Evolutionary conservation across 2,888 invertebrate genomes (phyloP), one percentile per base, ranked within the genome.

Genomic region (Diarsia dahlii): DNA sequence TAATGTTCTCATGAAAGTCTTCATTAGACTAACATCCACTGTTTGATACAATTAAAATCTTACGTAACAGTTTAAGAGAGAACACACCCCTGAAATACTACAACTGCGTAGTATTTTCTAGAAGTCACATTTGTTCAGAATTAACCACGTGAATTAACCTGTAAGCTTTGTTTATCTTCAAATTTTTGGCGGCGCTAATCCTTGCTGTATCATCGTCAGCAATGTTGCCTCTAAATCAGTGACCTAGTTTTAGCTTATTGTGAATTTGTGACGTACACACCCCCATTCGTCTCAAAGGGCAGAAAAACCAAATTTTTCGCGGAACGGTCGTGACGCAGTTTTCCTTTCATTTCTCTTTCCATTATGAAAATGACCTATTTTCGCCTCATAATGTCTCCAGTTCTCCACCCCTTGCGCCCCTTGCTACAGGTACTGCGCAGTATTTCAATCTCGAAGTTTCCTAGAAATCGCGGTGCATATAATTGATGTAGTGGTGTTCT

Each of bases 391-490:
- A 39, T 62, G 45, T 23, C 39, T 58, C 15, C 54, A 10, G 39
- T 15, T 28, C 23, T 20, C 66, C 63, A n/a, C 78, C 80, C 80
- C 46, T 62, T 58, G 58, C 50, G 18, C 80, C 78, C 78, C 52
- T 54, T 62, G 65, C 54, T 58, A 39, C 66, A 63, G 78, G 78
- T 71, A 84, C 76, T 87, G 81, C 87, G 87, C 82, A 78, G 72
- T 79, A 87, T 84, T 80, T 78, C 76, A 71, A 64, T 76, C 77
- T 66, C 74, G 80, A 81, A 63, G 81, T 76, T 83, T 87, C 85
- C 85, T 88, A 88, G 87, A 88, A 87, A 65, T 73, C 71, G 76
- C 75, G 82, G 81, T 86, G 87, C 88, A 91, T 91, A 90, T 89
- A 86, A 85, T 85, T 89, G 85, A 84, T 84, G 84, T 81, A 83